Evolutionary conservation across 2,113 vertebrate genomes (phyloP).

Genomic region (Bubo bubo): DNA sequence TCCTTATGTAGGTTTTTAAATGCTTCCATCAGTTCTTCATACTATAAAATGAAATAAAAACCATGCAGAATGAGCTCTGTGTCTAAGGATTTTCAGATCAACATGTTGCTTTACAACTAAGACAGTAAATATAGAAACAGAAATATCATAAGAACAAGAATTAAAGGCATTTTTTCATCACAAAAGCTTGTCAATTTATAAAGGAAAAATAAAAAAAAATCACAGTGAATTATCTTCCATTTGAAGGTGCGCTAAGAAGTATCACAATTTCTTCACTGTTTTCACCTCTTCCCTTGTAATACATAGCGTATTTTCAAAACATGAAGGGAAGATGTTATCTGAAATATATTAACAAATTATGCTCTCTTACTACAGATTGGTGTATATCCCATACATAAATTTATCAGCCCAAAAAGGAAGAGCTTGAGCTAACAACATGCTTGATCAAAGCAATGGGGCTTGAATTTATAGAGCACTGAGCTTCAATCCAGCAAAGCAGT

Average conservation of each 20-base stretch:
- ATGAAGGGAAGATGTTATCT: background rate
- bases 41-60: conserved; percentile 76
- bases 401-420: background rate
- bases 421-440: background rate
- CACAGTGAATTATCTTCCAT: background rate
- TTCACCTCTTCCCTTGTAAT: background rate
- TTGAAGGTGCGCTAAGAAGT: background rate
- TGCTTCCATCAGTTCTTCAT: conserved; percentile 93
- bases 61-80: background rate
- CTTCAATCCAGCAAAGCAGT: background rate
- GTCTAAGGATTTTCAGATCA: background rate
- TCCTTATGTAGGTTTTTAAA: conserved; percentile 96
- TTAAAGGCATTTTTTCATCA: background rate
- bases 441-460: background rate
- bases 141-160: background rate
- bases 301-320: background rate
- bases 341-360: background rate
- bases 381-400: background rate
- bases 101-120: background rate
- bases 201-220: background rate
- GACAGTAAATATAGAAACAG: background rate
- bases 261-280: background rate
- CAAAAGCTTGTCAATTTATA: background rate
- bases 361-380: background rate
- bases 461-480: background rate